Evolutionary conservation across 2,113 vertebrate genomes (phyloP).

Genomic region (Myodes glareolus): DNA sequence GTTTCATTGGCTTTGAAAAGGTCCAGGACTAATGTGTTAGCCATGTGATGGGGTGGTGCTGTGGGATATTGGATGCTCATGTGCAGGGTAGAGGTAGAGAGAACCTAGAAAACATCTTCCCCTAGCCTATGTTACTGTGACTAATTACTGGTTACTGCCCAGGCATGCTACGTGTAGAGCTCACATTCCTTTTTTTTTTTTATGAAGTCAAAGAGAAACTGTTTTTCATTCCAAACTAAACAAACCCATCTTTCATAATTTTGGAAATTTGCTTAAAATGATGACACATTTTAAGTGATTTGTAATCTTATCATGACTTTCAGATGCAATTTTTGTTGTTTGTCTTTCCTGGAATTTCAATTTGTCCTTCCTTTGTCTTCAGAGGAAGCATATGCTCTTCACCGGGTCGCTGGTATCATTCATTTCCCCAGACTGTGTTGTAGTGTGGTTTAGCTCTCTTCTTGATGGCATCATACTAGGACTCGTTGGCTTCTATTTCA

Average conservation of each 20-base stretch:
- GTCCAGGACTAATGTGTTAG: not conserved
- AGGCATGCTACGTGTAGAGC: not conserved
- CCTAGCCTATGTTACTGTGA: not conserved
- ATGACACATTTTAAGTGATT: not conserved
- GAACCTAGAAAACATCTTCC: not conserved
- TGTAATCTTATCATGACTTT: not conserved
- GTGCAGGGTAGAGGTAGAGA: not conserved
- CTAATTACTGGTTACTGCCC: not conserved
- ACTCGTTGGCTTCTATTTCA: not conserved
- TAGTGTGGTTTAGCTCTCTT: slow-evolving; percentile 19
- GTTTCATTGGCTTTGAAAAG: not conserved
- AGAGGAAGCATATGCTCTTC: not conserved
- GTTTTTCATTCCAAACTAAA: slow-evolving; percentile 17
- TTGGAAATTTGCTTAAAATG: slow-evolving; percentile 22
- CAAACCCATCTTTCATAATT: not conserved
- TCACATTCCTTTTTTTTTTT: not conserved
- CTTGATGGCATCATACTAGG: not conserved
- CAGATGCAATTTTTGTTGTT: not conserved
- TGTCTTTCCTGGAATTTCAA: slow-evolving; percentile 3
- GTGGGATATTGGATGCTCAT: not conserved
- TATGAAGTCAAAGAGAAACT: not conserved
- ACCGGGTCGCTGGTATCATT: not conserved
- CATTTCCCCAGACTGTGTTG: not conserved
- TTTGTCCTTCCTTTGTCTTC: slow-evolving; percentile 10
- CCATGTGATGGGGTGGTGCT: not conserved